Evolutionary conservation across 2,888 invertebrate genomes (phyloP).

Genomic region (Leucophora obtusa): DNA sequence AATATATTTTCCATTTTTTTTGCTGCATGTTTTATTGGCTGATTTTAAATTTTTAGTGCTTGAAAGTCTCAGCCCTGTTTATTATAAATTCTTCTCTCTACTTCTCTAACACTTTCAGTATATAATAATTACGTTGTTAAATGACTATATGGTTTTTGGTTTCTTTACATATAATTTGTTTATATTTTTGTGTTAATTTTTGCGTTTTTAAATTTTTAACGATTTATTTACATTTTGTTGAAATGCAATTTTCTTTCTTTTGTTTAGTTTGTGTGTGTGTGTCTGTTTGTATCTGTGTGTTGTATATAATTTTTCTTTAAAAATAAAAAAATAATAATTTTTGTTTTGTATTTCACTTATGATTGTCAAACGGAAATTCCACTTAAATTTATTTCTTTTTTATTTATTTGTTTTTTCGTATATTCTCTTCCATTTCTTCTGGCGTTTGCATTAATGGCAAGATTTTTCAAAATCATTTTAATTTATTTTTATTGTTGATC

Average conservation of each 20-base stretch:
- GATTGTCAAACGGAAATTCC: constrained; percentile 57
- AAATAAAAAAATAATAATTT: neutral
- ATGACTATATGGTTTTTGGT: constrained; percentile 24
- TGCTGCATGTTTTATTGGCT: too few species aligned
- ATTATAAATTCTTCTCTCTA: neutral
- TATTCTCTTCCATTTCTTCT: neutral
- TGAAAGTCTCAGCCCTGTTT: too few species aligned
- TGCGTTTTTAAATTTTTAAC: constrained; percentile 18
- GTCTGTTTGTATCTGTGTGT: neutral
- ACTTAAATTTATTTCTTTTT: constrained; percentile 44
- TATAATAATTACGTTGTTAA: neutral
- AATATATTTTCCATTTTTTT: too few species aligned
- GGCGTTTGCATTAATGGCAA: constrained; percentile 1
- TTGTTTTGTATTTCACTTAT: constrained; percentile 21
- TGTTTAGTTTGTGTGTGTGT: constrained; percentile 12
- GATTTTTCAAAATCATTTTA: neutral
- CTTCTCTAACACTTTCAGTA: neutral
- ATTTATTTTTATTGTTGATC: neutral
- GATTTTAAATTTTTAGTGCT: too few species aligned
- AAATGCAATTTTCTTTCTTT: constrained; percentile 53
- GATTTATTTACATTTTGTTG: constrained; percentile 19
- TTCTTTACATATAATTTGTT: neutral
- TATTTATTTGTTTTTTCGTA: constrained; percentile 20
- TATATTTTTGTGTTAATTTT: constrained; percentile 26
- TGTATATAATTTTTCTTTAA: constrained; percentile 6